phyloP scores from a whole-genome alignment of 2,797 vertebrate species.

The Siniperca obscura region DNA sequence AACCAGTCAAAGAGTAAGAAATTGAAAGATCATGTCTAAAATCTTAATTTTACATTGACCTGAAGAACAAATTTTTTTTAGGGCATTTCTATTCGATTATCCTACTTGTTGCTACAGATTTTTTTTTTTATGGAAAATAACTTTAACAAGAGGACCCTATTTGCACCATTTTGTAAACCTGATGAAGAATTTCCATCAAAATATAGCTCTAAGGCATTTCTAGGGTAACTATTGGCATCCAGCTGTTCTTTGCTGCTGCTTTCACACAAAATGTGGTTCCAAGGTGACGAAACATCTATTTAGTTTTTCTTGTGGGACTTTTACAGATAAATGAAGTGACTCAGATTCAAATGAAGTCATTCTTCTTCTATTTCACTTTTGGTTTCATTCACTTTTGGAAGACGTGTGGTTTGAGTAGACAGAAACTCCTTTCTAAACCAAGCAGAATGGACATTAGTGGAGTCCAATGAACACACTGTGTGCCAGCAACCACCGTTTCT shows the following conservation, averaged over 20 bases:
- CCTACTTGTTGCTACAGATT: background rate
- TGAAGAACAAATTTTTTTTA: background rate
- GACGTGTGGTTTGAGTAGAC: constrained; percentile 49
- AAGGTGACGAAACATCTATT: background rate
- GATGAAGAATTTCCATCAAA: background rate
- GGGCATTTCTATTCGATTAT: background rate
- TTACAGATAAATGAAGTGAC: constrained; percentile 14
- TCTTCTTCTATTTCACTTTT: constrained; percentile 32
- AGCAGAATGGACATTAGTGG: constrained; percentile 52
- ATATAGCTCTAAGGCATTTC: background rate
- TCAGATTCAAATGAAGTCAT: constrained; percentile 30
- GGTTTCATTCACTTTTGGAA: constrained; percentile 32
- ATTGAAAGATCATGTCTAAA: background rate
- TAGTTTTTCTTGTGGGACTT: background rate
- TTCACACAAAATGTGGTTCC: background rate
- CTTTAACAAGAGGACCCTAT: background rate
- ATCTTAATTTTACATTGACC: background rate
- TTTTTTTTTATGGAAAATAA: background rate
- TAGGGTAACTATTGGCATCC: background rate
- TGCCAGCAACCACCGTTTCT: constrained; percentile 65
- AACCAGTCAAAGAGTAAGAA: too few species aligned
- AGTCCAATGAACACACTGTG: constrained; percentile 39
- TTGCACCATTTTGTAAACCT: background rate
- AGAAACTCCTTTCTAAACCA: constrained; percentile 43
- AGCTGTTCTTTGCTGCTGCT: background rate